Evolutionary conservation across 1,140 invertebrate genomes (phyloP).

Genomic region (Microplitis mediator): DNA sequence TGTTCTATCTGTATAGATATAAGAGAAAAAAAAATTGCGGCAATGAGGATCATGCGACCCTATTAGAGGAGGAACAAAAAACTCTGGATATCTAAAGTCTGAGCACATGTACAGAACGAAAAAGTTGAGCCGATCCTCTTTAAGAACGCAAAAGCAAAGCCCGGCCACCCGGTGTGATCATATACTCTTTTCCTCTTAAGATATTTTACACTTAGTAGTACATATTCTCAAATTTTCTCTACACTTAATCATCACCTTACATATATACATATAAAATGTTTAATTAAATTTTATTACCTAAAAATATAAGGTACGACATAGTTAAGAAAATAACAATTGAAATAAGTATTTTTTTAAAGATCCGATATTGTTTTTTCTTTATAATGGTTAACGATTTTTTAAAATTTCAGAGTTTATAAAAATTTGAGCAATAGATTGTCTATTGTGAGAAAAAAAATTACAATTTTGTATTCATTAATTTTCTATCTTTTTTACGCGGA

Average conservation of each 20-base stretch:
- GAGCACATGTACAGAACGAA: slow-evolving; percentile 5
- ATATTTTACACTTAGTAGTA: slow-evolving; percentile 1
- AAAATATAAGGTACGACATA: too few species aligned
- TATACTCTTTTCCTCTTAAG: not conserved
- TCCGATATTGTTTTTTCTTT: too few species aligned
- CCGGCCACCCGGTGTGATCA: not conserved
- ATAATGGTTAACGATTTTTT: too few species aligned
- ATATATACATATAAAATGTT: not conserved
- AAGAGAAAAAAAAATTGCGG: not conserved
- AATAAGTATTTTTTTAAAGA: too few species aligned
- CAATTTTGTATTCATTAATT: too few species aligned
- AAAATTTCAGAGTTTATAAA: too few species aligned
- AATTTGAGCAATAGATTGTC: too few species aligned
- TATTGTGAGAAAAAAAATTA: too few species aligned
- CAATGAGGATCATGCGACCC: slow-evolving; percentile 24
- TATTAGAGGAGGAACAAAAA: slow-evolving; percentile 37
- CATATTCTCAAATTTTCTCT: not conserved
- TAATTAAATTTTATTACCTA: too few species aligned
- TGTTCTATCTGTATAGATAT: not conserved
- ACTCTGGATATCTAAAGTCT: slow-evolving; percentile 19
- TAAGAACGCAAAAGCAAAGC: slow-evolving; percentile 36
- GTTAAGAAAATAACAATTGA: too few species aligned
- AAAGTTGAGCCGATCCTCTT: slow-evolving; percentile 38
- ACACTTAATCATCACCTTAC: slow-evolving; percentile 19
- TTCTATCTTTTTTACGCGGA: too few species aligned